phyloP scores from a whole-genome alignment of 2,797 vertebrate genomes.

The Micrastur ruficollis region DNA sequence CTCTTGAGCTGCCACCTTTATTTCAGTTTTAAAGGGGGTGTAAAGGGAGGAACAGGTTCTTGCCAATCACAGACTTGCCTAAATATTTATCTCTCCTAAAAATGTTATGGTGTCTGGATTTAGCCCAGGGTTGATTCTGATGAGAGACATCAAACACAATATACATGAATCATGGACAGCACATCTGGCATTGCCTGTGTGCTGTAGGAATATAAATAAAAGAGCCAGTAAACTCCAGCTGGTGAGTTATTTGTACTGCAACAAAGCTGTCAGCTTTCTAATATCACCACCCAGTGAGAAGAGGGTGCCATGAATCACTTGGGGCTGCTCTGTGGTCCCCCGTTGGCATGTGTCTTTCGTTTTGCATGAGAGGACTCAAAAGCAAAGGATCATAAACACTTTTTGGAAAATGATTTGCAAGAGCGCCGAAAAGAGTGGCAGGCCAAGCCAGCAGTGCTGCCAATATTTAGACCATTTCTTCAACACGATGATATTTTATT shows the following conservation, averaged over 20 bases:
- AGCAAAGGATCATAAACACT: not conserved
- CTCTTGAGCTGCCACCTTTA: not conserved
- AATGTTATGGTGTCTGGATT: not conserved
- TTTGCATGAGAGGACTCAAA: not conserved
- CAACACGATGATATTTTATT: not conserved
- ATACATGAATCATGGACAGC: not conserved
- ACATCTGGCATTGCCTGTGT: conserved; percentile 23
- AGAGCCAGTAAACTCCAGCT: conserved; percentile 9
- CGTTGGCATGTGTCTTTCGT: accelerated
- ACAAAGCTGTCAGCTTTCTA: not conserved
- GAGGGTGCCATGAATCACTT: not conserved
- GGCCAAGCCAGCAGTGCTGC: not conserved
- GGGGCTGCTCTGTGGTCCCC: not conserved
- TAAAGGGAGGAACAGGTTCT: not conserved
- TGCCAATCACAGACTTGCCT: not conserved
- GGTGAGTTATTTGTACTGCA: not conserved
- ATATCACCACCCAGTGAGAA: not conserved
- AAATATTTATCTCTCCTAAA: conserved; percentile 35
- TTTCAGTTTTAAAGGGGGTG: not conserved
- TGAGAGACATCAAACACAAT: not conserved
- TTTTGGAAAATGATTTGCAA: not conserved
- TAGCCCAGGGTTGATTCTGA: not conserved
- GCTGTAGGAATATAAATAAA: not conserved
- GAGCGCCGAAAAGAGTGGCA: not conserved
- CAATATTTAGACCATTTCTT: not conserved